Percentiles rank a stretch among this genome's conserved stretches.
These are phyloP conservation scores for Nemurella pictetii DNA, from an alignment of 2,888 invertebrate genomes.

Conservation along the genomic window DNA sequence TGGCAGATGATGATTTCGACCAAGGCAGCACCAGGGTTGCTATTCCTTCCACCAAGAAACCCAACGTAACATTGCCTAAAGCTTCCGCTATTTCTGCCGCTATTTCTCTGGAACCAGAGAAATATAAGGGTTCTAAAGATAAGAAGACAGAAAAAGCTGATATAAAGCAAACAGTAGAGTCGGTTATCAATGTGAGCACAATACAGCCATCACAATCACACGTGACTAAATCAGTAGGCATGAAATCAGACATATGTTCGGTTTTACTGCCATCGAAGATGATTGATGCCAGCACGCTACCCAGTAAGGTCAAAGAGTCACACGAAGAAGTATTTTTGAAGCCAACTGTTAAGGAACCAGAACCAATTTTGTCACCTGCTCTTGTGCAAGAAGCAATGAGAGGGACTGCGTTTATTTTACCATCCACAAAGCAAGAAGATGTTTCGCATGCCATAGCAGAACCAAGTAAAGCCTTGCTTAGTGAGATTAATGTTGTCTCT, in stretches of 20 bases:
- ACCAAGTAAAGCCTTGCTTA: not conserved
- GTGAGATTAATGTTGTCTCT: not conserved
- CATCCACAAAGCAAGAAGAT: not conserved
- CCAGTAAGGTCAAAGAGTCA: not conserved
- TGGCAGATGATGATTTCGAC: not conserved
- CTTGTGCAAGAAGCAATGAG: not conserved
- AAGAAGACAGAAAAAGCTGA: not conserved
- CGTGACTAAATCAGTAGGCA: not conserved
- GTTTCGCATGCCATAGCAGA: not conserved
- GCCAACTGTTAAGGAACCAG: not conserved
- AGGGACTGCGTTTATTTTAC: not conserved
- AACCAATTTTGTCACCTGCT: not conserved
- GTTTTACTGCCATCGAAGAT: too few species aligned
- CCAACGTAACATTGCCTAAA: too few species aligned
- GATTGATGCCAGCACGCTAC: too few species aligned
- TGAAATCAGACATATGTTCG: not conserved
- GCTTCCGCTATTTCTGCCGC: too few species aligned
- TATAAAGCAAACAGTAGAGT: not conserved
- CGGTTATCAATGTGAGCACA: not conserved
- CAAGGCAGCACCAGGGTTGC: not conserved
- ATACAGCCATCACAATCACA: not conserved
- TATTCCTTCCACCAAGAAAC: too few species aligned
- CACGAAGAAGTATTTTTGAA: not conserved
- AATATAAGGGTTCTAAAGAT: not conserved
- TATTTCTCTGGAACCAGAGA: too few species aligned